These are phyloP conservation scores for Drosophila persimilis DNA, from an alignment of 1,140 invertebrate genomes.

Conservation along the genomic window DNA sequence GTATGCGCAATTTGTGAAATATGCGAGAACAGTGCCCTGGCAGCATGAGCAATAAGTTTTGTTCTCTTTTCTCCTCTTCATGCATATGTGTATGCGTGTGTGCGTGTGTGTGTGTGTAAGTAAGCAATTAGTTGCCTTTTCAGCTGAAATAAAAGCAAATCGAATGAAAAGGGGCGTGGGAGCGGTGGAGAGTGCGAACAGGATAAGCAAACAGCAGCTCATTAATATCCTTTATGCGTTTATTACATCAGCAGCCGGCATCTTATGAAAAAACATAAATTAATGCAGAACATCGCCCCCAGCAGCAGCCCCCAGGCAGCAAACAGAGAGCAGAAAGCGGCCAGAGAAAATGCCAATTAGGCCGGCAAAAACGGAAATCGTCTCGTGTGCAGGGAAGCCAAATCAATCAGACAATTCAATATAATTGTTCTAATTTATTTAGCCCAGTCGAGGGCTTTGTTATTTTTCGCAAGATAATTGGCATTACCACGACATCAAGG, in stretches of 20 bases:
- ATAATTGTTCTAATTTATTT: conserved; percentile 74
- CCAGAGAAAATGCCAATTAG: conserved; percentile 53
- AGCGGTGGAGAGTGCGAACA: conserved; percentile 11
- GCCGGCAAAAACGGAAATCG: conserved; percentile 40
- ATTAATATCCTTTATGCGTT: conserved; percentile 82
- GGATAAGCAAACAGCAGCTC: conserved; percentile 72
- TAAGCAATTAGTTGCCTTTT: conserved; percentile 82
- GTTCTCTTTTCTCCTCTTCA: conserved; percentile 8
- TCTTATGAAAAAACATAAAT: conserved; percentile 70
- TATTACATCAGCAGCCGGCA: conserved; percentile 66
- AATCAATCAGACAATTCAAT: conserved; percentile 75
- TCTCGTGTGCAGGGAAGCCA: conserved; percentile 23
- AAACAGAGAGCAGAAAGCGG: conserved; percentile 14
- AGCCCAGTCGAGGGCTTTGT: conserved; percentile 25
- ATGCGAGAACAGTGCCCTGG: conserved; percentile 61
- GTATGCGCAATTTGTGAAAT: conserved; percentile 81
- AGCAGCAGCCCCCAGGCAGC: neutral
- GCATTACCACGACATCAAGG: conserved; percentile 2
- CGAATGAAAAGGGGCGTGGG: conserved; percentile 15
- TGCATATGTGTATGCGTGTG: conserved; percentile 26
- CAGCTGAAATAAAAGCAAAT: conserved; percentile 79
- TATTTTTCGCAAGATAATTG: conserved; percentile 52
- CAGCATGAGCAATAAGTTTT: conserved; percentile 70
- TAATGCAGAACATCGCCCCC: conserved; percentile 50
- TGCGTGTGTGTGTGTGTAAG: conserved; percentile 44